Evolutionary conservation across 2,113 vertebrate species (phyloP).

Genomic region (Anoplopoma fimbria): DNA sequence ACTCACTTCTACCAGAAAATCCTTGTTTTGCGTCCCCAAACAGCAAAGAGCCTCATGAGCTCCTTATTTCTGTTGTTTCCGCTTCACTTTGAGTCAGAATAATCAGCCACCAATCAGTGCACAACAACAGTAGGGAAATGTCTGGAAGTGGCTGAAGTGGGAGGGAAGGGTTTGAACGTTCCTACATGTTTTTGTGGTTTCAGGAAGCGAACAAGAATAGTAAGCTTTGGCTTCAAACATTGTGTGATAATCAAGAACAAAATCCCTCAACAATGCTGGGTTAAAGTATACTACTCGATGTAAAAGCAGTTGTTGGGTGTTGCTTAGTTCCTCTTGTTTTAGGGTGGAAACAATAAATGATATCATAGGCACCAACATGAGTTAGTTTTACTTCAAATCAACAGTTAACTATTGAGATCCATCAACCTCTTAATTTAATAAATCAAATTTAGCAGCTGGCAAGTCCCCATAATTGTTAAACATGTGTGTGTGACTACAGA

Average conservation of each 20-base stretch:
- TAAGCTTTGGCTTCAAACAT: conserved; percentile 23
- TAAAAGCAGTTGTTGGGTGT: not conserved
- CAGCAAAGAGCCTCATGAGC: not conserved
- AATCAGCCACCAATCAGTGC: conserved; percentile 18
- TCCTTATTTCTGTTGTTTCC: not conserved
- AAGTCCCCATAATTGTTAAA: not conserved
- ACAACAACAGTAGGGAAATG: not conserved
- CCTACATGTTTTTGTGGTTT: not conserved
- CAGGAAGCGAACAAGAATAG: conserved; percentile 14
- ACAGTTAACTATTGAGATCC: not conserved
- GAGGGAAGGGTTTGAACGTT: conserved; percentile 16
- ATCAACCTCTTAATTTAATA: not conserved
- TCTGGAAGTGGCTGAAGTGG: conserved; percentile 13
- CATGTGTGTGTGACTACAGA: not conserved
- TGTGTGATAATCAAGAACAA: not conserved
- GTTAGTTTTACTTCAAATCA: not conserved
- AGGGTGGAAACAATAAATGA: not conserved
- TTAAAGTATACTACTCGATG: not conserved
- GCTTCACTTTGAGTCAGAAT: conserved; percentile 30
- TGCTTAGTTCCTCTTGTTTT: not conserved
- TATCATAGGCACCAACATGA: too few species aligned
- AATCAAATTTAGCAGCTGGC: not conserved
- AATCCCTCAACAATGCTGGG: conserved; percentile 4
- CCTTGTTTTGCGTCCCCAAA: not conserved
- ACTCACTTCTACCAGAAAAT: not conserved